Conservation (phyloP, 2,113 vertebrate genomes). For the Chunga burmeisteri region DNA sequence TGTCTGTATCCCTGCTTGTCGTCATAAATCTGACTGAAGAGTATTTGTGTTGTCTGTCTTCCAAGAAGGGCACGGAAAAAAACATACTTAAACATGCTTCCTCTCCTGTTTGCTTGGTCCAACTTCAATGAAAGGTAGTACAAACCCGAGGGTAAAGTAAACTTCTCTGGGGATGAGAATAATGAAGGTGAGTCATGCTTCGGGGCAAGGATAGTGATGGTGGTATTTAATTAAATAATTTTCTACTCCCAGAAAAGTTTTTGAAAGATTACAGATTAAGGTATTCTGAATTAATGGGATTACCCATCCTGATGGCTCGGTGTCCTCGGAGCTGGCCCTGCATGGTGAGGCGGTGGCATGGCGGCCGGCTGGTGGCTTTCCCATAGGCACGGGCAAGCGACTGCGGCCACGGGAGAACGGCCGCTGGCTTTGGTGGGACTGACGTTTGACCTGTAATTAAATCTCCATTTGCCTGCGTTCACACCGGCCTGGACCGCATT, state of each 20-base stretch:
- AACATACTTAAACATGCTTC: constrained; percentile 72
- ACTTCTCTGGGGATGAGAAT: constrained; percentile 62
- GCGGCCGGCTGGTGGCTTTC: neutral
- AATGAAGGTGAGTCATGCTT: constrained; percentile 36
- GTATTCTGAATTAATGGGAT: constrained; percentile 31
- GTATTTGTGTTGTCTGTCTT: constrained; percentile 74
- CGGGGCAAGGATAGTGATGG: neutral
- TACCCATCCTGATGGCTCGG: neutral
- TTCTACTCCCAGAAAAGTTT: constrained; percentile 10
- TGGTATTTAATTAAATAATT: constrained; percentile 40
- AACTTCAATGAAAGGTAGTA: constrained; percentile 55
- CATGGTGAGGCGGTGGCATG: rapidly evolving
- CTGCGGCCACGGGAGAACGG: rapidly evolving
- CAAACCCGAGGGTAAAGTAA: constrained; percentile 74
- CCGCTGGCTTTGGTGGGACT: neutral
- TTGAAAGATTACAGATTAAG: neutral
- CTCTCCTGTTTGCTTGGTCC: constrained; percentile 69
- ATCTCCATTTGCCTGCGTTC: neutral
- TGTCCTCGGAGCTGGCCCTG: constrained; percentile 29
- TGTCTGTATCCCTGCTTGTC: constrained; percentile 70
- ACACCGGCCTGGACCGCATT: neutral
- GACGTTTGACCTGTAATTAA: rapidly evolving
- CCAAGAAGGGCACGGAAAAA: constrained; percentile 73
- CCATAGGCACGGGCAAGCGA: rapidly evolving
- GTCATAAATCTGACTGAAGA: constrained; percentile 74